A percentile compares a stretch with the other conserved stretches of the same genome.
phyloP scores from a whole-genome alignment of 2,797 vertebrate genomes.

The Chaetophractus vellerosus region DNA sequence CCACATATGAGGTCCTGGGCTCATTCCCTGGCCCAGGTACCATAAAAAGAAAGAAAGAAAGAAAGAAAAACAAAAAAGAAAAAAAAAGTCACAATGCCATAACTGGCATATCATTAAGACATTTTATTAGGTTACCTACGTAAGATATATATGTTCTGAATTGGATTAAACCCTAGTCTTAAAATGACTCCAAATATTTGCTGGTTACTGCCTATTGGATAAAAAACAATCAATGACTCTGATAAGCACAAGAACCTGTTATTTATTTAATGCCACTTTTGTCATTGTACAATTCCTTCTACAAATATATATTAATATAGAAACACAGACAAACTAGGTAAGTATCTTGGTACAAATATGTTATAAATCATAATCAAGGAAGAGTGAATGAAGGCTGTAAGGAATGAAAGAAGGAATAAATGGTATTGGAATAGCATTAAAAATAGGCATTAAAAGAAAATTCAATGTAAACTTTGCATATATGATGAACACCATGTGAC shows the following conservation, averaged over 20 bases:
- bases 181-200: neutral
- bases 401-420: slow-evolving; percentile 49
- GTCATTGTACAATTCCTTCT: slow-evolving; percentile 14
- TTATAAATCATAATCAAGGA: slow-evolving; percentile 51
- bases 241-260: neutral
- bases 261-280: slow-evolving; percentile 37
- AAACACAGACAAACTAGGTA: slow-evolving; percentile 47
- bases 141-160: slow-evolving; percentile 15
- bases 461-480: neutral
- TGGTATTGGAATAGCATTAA: slow-evolving; percentile 15
- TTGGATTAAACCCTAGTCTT: neutral
- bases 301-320: slow-evolving; percentile 25
- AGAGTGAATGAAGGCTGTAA: slow-evolving; percentile 4
- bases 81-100: neutral
- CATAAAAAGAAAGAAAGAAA: too few species aligned
- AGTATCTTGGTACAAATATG: neutral
- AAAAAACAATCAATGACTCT: slow-evolving; percentile 41
- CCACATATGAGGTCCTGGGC: too few species aligned
- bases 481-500: neutral
- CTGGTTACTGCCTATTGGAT: slow-evolving; percentile 17
- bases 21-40: too few species aligned
- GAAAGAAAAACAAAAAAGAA: too few species aligned
- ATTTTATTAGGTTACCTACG: neutral
- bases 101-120: neutral
- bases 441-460: slow-evolving; percentile 55